Evolutionary conservation across 2,888 invertebrate species (phyloP), one percentile per base, ranked within the genome.

Genomic region (Tetanocera ferruginea): DNA sequence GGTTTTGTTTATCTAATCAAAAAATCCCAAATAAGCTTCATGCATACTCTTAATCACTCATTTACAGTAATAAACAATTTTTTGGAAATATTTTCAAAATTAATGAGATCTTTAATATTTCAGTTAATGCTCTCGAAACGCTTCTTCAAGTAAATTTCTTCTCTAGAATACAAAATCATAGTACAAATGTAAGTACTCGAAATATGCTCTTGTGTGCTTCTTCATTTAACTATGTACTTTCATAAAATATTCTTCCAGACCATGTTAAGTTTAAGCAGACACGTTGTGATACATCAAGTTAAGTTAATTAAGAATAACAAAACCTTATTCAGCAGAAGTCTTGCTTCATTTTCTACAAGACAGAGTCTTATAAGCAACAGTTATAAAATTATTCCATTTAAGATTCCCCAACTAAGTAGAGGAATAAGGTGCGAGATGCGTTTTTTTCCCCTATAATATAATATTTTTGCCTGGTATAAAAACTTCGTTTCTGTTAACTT

Each of bases 251-350:
- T 28, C 76, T 72, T 79, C 69, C 70, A 72, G 60, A 78, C 49
- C 78, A 82, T 82, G 81, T 64, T 82, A 74, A 76, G 23, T 67
- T 77, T 80, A 81, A 80, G 77, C 34, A 78, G 78, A 78, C 73
- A 37, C 67, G 25, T 79, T 8, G 73, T 79, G 19, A 76, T 71
- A 72, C 66, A 74, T 49, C 78, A 79, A 78, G 57, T 79, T 5
- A 73, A 76, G 49, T 70, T 78, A 34, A 52, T 74, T 31, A 67
- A 69, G 34, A 25, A 34, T 2, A 51, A 43, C 64, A 62, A 67
- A 52, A 43, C 11, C 19, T 5, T 23, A 11, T 43, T 25, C 19
- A 31, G 49, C 60, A n/a, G 34, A 60, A 70, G 8, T 25, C 8
- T 31, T 31, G 11, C 60, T 60, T 14, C 43, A 28, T 9, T 60